These are phyloP conservation scores for Cromileptes altivelis DNA, from an alignment of 2,113 vertebrate species.

Conservation along the genomic window DNA sequence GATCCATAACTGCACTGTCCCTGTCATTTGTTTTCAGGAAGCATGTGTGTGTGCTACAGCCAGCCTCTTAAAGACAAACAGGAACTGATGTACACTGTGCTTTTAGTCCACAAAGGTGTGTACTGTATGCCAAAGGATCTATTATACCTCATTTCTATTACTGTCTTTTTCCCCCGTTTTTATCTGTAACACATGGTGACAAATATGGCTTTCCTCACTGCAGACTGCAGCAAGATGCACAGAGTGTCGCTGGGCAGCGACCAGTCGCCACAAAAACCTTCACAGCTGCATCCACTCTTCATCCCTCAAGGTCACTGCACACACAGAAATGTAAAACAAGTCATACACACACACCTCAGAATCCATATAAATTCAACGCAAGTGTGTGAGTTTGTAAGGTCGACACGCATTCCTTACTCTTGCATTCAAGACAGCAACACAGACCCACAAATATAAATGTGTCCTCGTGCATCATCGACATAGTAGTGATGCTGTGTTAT, in stretches of 20 bases:
- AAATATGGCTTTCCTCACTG: slow-evolving; percentile 8
- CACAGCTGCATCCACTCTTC: slow-evolving; percentile 86
- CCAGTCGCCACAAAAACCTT: slow-evolving; percentile 49
- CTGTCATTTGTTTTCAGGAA: slow-evolving; percentile 82
- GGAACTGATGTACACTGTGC: slow-evolving; percentile 88
- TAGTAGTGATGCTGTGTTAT: slow-evolving; percentile 38
- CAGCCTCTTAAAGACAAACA: slow-evolving; percentile 73
- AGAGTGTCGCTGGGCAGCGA: slow-evolving; percentile 82
- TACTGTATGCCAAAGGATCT: neutral
- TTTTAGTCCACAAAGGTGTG: slow-evolving; percentile 92
- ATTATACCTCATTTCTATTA: neutral
- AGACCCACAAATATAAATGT: neutral
- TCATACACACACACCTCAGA: neutral
- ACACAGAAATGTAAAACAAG: slow-evolving; percentile 21
- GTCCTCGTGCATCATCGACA: neutral
- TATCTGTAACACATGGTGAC: neutral
- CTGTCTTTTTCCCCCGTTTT: neutral
- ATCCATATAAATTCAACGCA: neutral
- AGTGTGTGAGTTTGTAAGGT: neutral
- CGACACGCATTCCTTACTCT: neutral
- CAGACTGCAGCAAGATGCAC: slow-evolving; percentile 93
- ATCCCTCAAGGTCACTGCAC: slow-evolving; percentile 89
- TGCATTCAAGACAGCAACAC: slow-evolving; percentile 11
- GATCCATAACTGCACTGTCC: neutral
- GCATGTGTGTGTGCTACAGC: slow-evolving; percentile 92